Conservation (phyloP, 2,113 vertebrate species). For the Microcebus griseorufus region DNA sequence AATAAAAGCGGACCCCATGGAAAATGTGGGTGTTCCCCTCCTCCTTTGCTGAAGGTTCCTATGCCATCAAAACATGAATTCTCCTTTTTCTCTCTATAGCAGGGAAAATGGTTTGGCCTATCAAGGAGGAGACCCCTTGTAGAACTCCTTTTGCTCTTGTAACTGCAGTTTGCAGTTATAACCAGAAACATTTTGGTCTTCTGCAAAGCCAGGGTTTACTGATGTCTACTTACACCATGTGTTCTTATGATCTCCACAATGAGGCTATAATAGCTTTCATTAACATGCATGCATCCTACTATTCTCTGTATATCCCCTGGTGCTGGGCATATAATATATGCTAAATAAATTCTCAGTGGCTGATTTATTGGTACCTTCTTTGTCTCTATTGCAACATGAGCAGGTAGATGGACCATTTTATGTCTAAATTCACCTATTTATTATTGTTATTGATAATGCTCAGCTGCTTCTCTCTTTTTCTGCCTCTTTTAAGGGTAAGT, state of each 20-base stretch:
- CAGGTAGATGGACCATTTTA: neutral
- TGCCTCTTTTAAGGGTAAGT: neutral
- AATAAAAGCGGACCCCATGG: neutral
- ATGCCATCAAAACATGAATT: neutral
- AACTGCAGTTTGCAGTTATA: neutral
- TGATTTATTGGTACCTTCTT: neutral
- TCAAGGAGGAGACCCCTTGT: neutral
- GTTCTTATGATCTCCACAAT: neutral
- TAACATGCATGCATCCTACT: neutral
- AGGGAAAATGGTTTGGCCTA: neutral
- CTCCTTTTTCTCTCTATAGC: neutral
- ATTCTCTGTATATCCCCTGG: neutral
- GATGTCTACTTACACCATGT: neutral
- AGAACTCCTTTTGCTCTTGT: neutral
- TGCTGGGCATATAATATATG: neutral
- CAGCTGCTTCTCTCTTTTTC: neutral
- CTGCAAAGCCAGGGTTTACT: neutral
- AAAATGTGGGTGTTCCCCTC: neutral
- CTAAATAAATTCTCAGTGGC: neutral
- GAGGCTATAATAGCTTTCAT: neutral
- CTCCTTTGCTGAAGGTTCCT: neutral
- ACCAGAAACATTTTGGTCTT: neutral
- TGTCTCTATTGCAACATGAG: neutral
- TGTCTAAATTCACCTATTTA: neutral
- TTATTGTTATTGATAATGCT: neutral